Evolutionary conservation across 2,888 invertebrate species (phyloP), one percentile per base, ranked within the genome.

Genomic region (Cylindroiulus punctatus): DNA sequence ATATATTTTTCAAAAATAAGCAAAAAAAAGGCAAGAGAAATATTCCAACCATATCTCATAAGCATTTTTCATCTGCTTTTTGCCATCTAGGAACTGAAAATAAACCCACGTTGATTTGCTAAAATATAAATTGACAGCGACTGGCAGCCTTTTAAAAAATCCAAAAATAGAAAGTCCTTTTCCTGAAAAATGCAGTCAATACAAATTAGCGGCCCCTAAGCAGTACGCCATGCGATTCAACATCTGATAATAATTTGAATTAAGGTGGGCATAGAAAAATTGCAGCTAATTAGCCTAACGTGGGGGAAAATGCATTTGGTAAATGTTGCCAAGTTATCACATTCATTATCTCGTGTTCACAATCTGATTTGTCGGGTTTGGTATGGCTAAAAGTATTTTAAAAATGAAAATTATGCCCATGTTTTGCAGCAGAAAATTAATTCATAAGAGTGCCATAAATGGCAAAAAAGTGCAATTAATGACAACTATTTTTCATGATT

Each of bases 51-150:
- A n/a, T n/a, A n/a, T n/a, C n/a, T n/a, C n/a, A n/a, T 22, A 22
- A 65, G 8, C 65, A n/a, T 22, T 65, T 65, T 76, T 76, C 76
- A 76, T 76, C 76, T 76, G 76, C 5, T 76, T 26, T 76, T 76
- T 14, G 12, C 30, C 76, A 76, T 76, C 76, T 30, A 76, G 76
- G 30, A 76, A 76, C 76, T 76, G 26, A 76, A 76, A 76, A 76
- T 76, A 76, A 76, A 76, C 76, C 76, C 30, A 30, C 76, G 76
- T 76, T 76, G 76, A 76, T 76, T 76, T 76, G 76, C 30, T 76
- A 76, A 76, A 76, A 76, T 26, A 8, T 76, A 76, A 76, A 76
- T 76, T 76, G 76, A 76, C 76, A 76, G 30, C 26, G 76, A 76
- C 76, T 5, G 8, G 76, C 26, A 76, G 76, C 30, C 22, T 76